Base-by-base conservation (phyloP, 2,113 vertebrate genomes). In the Vombatus ursinus region DNA sequence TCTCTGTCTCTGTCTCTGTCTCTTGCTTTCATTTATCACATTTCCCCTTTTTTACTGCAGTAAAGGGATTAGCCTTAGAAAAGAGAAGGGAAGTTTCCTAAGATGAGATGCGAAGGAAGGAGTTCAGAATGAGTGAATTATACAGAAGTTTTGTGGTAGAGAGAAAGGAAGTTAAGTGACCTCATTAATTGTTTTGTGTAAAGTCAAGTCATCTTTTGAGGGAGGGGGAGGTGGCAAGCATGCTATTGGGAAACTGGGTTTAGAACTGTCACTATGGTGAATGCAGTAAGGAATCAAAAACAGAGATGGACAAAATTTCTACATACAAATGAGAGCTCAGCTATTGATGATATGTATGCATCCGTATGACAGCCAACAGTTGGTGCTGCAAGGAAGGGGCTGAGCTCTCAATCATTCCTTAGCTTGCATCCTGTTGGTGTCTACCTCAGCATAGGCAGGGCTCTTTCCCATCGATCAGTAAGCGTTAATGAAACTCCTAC, bases 191-290 rank as follows among this genome's bases (percentile, higher is more conserved):
- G 11, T 68, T 68, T 14, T 68, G 11, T 37, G 19, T n/a, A 84
- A 84, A 44, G 37, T 22, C 37, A 84, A 2, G 16, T 84, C 3
- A 84, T 84, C 14, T 84, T 84, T 84, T 19, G 68, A n/a, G 37
- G 68, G 5, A 22, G 68, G 37, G 37, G 14, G 92, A 92, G 92
- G 77, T 23, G 6, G 95, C n/a, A 26, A 61, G 96, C 93, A 95
- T 94, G 28, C 54, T 31, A 31, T 16, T 57, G 94, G 92, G 53
- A 94, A 94, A 92, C 31, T 49, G 26, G 49, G 50, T 12, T 25
- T 24, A 12, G 54, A 54, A 77, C 24, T 7, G 92, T 2, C 52
- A 52, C 50, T 52, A 10, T 31, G 51, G 44, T 89, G 49, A 48
- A 50, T 25, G 31, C 61, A 10, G 48, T 0, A 25, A 24, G 14